Evolutionary conservation across 2,888 invertebrate genomes (phyloP).

Genomic region (Galeruca laticollis): DNA sequence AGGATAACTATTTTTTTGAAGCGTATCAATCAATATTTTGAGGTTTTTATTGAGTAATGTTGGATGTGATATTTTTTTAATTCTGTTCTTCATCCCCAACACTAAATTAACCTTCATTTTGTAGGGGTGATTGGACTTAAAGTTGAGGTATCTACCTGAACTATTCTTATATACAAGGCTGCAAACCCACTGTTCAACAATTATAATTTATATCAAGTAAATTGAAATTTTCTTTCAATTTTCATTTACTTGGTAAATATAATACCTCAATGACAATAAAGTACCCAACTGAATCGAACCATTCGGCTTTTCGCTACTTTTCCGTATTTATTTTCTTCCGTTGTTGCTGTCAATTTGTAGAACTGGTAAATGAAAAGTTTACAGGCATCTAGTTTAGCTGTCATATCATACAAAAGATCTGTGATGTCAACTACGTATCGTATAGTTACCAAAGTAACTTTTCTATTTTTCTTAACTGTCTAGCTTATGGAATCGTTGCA

Average conservation of each 20-base stretch:
- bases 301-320: not conserved
- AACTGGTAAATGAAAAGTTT: conserved; percentile 2
- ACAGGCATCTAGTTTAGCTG: not conserved
- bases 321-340: not conserved
- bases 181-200: too few species aligned
- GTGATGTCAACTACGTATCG: conserved; percentile 5
- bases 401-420: conserved; percentile 11
- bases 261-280: not conserved
- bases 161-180: too few species aligned
- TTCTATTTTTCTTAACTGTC: conserved; percentile 1
- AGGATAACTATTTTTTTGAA: too few species aligned
- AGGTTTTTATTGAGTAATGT: too few species aligned
- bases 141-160: too few species aligned
- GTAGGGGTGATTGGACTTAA: too few species aligned
- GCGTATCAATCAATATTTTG: too few species aligned
- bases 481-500: conserved; percentile 8
- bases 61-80: too few species aligned
- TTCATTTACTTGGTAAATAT: not conserved
- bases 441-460: conserved; percentile 6
- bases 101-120: too few species aligned
- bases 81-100: too few species aligned
- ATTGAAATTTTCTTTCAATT: not conserved
- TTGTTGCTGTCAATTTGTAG: not conserved
- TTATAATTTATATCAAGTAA: too few species aligned
- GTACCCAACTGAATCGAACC: not conserved